Base-by-base conservation (phyloP, 2,888 invertebrate genomes). In the Leptinotarsa rubiginosa region DNA sequence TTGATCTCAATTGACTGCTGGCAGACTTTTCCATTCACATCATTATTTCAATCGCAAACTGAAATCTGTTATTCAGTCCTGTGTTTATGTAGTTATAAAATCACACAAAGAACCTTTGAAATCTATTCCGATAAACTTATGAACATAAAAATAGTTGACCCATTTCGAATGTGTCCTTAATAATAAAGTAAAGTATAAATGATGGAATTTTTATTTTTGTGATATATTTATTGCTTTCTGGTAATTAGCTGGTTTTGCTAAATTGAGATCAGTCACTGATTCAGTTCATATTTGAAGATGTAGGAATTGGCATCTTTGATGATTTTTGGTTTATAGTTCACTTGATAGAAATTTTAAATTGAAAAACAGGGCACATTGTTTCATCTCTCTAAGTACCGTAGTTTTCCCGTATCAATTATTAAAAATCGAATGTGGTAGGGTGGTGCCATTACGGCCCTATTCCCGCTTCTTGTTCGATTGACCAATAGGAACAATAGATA, bases 81-180 rank as follows among this genome's bases (percentile, higher is more conserved):
- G 18, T n/a, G n/a, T 62, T 62, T 41, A 62, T 41, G 62, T n/a
- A 62, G 62, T 31, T 62, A 62, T 62, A 31, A n/a, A 31, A 62
- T 31, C 3, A 31, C 12, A 62, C 41, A 62, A n/a, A 62, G n/a
- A 62, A 41, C 41, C n/a, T 31, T 62, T 62, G 62, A 31, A 31
- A 62, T 62, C 16, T 12, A 62, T 25, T 62, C 31, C 62, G 7
- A 20, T 56, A 52, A 59, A 59, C 59, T 59, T 59, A 25, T 25
- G 25, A 22, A 59, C 62, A 62, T 62, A 62, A 31, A 62, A 62
- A 41, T 62, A 62, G 62, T 62, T 62, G 62, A 56, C 56, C 56
- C 56, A 56, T 56, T 56, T 56, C 56, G 22, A 56, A 56, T 56
- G 15, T 56, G 56, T 20, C 20, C 25, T 20, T 22, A 15, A 13